Evolutionary conservation across 2,797 vertebrate genomes (phyloP), one percentile per base, ranked within the genome.

Genomic region (Lindbergichthys nudifrons): DNA sequence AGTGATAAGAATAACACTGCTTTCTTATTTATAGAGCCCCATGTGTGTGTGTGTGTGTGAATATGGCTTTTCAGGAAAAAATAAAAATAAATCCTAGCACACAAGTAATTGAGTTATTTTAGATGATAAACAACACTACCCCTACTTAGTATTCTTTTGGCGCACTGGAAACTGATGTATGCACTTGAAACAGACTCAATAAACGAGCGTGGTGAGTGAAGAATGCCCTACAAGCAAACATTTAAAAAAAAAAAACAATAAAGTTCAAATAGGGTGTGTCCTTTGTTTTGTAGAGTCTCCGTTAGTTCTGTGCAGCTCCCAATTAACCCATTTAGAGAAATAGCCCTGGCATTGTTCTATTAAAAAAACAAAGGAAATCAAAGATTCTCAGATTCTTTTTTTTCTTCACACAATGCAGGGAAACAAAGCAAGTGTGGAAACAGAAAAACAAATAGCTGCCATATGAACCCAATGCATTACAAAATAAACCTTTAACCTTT

Each of bases 291-390:
- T 59, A 1, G 16, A 69, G 23, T 70, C 30, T 57, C 23, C 19
- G 26, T 19, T 64, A 10, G 71, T 72, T 76, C n/a, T 23, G 53
- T 16, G 51, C 69, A 52, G 54, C 50, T 78, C 42, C 60, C 70
- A 48, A 80, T 74, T 79, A 77, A 75, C 74, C 65, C 46, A 57
- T 70, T 85, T 75, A 52, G 52, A 67, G 42, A 67, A 45, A 39
- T 10, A 51, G 42, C 51, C 69, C 45, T 3, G 42, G 26, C 30
- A 53, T 53, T 51, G 69, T 48, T 56, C 64, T 75, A 15, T 3
- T 53, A 45, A 61, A 58, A 41, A 51, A 57, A 36, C 36, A 26
- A 13, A 26, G 46, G 13, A 65, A 67, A 42, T 66, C 57, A 48
- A 74, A 73, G 61, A 48, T n/a, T 23, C 23, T 64, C 18, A 1